A percentile compares a stretch with the other conserved stretches of the same genome.
Evolutionary conservation across 2,797 vertebrate genomes (phyloP).

Genomic region (Scolopax bukidnonensis): DNA sequence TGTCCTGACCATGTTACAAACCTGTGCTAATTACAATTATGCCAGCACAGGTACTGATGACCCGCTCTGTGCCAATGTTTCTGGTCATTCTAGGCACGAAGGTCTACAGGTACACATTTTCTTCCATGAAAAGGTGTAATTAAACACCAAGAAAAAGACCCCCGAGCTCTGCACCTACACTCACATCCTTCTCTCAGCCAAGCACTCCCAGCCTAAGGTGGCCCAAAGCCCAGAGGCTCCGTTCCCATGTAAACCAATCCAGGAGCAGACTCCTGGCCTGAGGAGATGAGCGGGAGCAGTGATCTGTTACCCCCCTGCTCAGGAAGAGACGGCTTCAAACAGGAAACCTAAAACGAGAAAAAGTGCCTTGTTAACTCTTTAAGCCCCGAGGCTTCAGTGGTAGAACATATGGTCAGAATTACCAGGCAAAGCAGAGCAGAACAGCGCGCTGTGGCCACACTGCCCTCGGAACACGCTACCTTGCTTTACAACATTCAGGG

Average conservation of each 20-base stretch:
- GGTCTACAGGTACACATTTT: neutral
- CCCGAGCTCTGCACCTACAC: neutral
- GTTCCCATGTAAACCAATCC: constrained; percentile 9
- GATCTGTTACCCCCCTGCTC: constrained; percentile 17
- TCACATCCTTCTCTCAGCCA: neutral
- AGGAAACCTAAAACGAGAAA: constrained; percentile 62
- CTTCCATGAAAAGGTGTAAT: neutral
- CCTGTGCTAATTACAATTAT: neutral
- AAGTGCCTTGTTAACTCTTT: constrained; percentile 63
- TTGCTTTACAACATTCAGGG: neutral
- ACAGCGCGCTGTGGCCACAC: neutral
- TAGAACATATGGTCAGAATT: constrained; percentile 46
- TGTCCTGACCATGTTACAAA: neutral
- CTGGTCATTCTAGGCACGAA: neutral
- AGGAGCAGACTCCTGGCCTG: neutral
- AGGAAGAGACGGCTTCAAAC: constrained; percentile 31
- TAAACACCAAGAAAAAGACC: neutral
- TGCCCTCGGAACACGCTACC: neutral
- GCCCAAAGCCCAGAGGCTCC: constrained; percentile 24
- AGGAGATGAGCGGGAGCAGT: constrained; percentile 43
- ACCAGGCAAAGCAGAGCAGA: constrained; percentile 22
- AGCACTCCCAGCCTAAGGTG: neutral
- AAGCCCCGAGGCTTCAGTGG: constrained; percentile 38
- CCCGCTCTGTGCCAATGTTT: neutral
- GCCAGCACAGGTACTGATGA: rapidly evolving